phyloP scores from a whole-genome alignment of 2,113 vertebrate genomes.

The Otis tarda region DNA sequence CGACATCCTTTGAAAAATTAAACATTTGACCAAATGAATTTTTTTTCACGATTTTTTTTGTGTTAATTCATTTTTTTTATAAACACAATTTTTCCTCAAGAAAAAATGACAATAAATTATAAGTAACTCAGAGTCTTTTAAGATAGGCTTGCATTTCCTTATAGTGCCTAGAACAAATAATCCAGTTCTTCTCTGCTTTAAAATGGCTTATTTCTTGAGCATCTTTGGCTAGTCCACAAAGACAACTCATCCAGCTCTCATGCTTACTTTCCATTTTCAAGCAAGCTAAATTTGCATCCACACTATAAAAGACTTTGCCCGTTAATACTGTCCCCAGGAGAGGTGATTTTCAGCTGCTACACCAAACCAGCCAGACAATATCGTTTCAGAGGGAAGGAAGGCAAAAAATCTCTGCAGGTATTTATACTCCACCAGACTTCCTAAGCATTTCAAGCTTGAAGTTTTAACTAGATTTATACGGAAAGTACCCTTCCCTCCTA shows the following conservation, averaged over 20 bases:
- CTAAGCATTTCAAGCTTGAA: background rate
- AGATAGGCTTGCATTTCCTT: background rate
- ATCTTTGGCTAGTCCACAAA: background rate
- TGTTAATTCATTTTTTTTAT: background rate
- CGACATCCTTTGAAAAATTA: background rate
- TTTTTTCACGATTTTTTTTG: background rate
- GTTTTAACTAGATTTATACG: background rate
- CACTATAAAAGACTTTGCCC: background rate
- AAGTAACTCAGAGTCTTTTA: background rate
- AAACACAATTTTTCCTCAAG: background rate
- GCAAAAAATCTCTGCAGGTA: background rate
- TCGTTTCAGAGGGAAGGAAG: background rate
- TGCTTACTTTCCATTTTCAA: conserved; percentile 12
- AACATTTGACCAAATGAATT: background rate
- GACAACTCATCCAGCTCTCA: background rate
- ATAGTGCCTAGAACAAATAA: background rate
- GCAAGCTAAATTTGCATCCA: background rate
- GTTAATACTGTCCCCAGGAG: background rate
- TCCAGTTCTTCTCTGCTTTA: background rate
- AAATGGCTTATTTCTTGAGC: background rate
- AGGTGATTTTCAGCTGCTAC: background rate
- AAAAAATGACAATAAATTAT: background rate
- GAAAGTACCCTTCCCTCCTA: background rate
- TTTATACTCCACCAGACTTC: background rate
- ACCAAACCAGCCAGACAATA: background rate